phyloP scores from a whole-genome alignment of 2,113 vertebrate genomes.

The Eretmochelys imbricata region DNA sequence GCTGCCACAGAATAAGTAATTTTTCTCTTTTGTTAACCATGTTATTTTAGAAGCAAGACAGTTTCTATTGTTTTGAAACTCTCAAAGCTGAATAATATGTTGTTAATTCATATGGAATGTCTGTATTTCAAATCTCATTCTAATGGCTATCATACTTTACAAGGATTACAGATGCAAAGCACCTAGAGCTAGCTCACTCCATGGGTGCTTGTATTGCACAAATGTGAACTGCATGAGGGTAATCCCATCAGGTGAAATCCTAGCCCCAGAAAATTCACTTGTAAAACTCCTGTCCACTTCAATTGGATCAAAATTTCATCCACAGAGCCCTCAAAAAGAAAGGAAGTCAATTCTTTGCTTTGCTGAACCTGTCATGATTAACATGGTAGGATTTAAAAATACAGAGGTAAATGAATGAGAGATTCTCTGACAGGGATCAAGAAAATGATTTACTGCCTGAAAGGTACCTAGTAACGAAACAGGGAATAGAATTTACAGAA shows the following conservation, averaged over 20 bases:
- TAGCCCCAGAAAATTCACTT: not conserved
- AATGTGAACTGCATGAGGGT: not conserved
- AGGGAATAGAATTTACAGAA: not conserved
- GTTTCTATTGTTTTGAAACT: not conserved
- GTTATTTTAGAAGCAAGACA: not conserved
- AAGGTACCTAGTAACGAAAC: not conserved
- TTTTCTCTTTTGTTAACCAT: not conserved
- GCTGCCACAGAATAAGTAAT: constrained; percentile 9
- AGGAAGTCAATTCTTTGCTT: not conserved
- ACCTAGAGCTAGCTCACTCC: not conserved
- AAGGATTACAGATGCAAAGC: not conserved
- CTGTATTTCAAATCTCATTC: not conserved
- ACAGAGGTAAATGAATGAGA: constrained; percentile 42
- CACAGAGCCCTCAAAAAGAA: not conserved
- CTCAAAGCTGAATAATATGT: not conserved
- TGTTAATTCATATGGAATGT: not conserved
- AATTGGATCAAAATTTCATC: not conserved
- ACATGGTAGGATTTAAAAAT: constrained; percentile 18
- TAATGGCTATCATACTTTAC: not conserved
- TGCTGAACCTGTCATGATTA: not conserved
- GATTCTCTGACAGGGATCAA: not conserved
- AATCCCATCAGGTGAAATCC: not conserved
- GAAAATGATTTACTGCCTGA: not conserved
- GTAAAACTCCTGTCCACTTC: accelerated
- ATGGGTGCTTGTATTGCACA: not conserved